Conservation (phyloP, 2,888 invertebrate species). For the Entomobrya proxima region DNA sequence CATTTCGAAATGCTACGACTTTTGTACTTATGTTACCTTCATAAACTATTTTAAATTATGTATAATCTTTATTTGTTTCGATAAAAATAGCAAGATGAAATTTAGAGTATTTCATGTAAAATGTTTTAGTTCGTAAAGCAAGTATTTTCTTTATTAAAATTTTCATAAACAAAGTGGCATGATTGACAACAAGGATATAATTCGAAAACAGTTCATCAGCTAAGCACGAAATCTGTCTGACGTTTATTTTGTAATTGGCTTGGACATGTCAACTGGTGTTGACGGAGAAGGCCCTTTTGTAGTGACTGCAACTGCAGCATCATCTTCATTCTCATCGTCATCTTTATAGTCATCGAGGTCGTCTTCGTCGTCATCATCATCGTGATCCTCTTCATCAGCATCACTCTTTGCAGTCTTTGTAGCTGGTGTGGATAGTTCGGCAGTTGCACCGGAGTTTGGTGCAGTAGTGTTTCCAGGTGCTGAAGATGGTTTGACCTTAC, state of each 20-base stretch:
- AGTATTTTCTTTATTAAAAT: not conserved
- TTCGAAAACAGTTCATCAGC: too few species aligned
- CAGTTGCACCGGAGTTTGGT: not conserved
- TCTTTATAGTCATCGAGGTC: conserved; percentile 17
- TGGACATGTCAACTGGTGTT: not conserved
- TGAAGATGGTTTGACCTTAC: not conserved
- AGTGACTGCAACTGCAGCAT: not conserved
- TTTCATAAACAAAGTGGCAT: too few species aligned
- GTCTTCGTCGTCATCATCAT: conserved; percentile 29
- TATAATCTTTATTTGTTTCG: too few species aligned
- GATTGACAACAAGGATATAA: too few species aligned
- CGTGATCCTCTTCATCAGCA: not conserved
- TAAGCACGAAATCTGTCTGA: too few species aligned
- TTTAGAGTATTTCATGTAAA: too few species aligned
- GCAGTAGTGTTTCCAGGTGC: not conserved
- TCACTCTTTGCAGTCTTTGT: not conserved
- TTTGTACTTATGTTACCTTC: too few species aligned
- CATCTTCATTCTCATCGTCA: conserved; percentile 21
- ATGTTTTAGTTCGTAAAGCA: too few species aligned
- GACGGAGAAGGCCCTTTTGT: not conserved
- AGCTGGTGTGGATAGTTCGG: not conserved
- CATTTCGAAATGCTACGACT: too few species aligned
- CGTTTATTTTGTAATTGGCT: conserved; percentile 14
- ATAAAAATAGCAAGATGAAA: too few species aligned
- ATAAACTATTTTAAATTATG: too few species aligned